These are phyloP conservation scores for Gobio gobio DNA, from an alignment of 2,113 vertebrate species.

Conservation along the genomic window DNA sequence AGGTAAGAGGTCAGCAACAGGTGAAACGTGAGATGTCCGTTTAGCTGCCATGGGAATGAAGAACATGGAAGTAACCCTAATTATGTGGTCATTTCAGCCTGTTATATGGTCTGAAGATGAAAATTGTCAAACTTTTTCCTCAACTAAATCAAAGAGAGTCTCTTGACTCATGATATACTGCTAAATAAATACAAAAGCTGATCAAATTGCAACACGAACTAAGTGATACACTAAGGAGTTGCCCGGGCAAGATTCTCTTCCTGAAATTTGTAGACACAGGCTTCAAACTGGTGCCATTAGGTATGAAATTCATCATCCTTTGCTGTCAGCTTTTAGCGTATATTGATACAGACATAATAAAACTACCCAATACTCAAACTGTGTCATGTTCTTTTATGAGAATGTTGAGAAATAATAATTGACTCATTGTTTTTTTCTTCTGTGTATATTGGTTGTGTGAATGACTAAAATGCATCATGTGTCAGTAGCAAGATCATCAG, in stretches of 20 bases:
- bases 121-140: slow-evolving; percentile 30
- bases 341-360: slow-evolving; percentile 8
- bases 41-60: slow-evolving; percentile 29
- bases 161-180: slow-evolving; percentile 60
- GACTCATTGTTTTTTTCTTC: not conserved
- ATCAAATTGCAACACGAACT: slow-evolving; percentile 57
- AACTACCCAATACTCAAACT: not conserved
- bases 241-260: slow-evolving; percentile 36
- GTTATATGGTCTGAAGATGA: not conserved
- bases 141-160: slow-evolving; percentile 54
- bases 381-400: not conserved
- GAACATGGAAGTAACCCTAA: not conserved
- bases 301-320: slow-evolving; percentile 42
- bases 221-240: slow-evolving; percentile 55
- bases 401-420: not conserved
- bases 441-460: not conserved
- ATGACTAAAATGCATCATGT: not conserved
- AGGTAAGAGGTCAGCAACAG: slow-evolving; percentile 72
- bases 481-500: not conserved
- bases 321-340: not conserved
- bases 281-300: slow-evolving; percentile 31
- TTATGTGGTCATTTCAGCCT: not conserved
- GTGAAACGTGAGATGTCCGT: slow-evolving; percentile 63
- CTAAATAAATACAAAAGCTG: slow-evolving; percentile 53
- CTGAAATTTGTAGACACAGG: slow-evolving; percentile 45